A percentile compares a stretch with the other conserved stretches of the same genome.
Evolutionary conservation across 2,888 invertebrate species (phyloP).

Genomic region (Amblyjoppa fuscipennis): DNA sequence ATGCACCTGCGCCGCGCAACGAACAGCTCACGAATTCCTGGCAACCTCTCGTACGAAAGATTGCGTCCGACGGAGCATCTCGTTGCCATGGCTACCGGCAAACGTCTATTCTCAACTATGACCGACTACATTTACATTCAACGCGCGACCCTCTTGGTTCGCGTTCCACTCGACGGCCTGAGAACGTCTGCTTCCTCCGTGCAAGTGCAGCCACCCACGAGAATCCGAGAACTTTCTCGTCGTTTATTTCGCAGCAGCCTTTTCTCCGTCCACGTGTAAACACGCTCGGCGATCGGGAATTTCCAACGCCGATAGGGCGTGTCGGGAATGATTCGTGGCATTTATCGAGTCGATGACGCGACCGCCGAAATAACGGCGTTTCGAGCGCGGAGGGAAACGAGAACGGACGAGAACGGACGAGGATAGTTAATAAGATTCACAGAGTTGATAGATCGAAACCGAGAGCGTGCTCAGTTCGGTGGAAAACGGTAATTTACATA

Average conservation of each 20-base stretch:
- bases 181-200: constrained; percentile 2
- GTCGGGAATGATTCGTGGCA: constrained; percentile 1
- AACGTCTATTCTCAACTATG: constrained; percentile 19
- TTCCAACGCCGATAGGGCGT: constrained; percentile 9
- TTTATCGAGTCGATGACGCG: background rate
- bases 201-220: constrained; percentile 32
- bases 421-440: constrained; percentile 28
- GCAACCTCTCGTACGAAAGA: background rate
- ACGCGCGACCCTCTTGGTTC: background rate
- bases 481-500: background rate
- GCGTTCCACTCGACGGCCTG: background rate
- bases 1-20: background rate
- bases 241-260: background rate
- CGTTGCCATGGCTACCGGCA: constrained; percentile 32
- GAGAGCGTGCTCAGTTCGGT: background rate
- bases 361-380: background rate
- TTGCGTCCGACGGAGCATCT: background rate
- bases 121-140: background rate
- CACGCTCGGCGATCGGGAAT: background rate
- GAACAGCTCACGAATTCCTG: background rate
- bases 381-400: background rate
- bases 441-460: constrained; percentile 26
- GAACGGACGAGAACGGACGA: background rate
- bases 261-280: background rate
- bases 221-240: constrained; percentile 21